Evolutionary conservation across 2,113 vertebrate genomes (phyloP), one percentile per base, ranked within the genome.

Genomic region (Alexandromys fortis): DNA sequence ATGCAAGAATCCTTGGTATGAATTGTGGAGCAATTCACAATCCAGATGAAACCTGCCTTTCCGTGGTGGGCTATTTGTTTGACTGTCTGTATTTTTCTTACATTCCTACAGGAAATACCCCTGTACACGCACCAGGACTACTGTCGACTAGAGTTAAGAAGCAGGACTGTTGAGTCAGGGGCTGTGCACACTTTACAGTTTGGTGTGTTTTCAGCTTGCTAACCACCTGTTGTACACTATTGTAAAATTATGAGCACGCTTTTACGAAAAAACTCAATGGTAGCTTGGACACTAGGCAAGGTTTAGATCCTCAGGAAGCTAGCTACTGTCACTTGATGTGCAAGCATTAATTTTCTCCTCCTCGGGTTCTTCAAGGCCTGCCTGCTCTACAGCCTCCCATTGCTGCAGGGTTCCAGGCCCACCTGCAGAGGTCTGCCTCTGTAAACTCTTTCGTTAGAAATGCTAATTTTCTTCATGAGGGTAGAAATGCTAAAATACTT

Each of bases 361-460:
- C 33, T 78, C 21, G 65, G 4, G 7, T 30, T 78, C 93, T 78
- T 28, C 72, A 5, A 17, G 70, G 10, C 49, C 33, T 82, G 33
- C 19, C 35, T 78, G 2, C 19, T 73, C 35, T 58, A 14, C 6
- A 33, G 17, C n/a, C 13, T 83, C 52, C 38, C 33, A 83, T 83
- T 92, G 12, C 33, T 21, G 3, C 61, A 42, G 89, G 5, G 9
- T 75, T 92, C 72, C 7, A 81, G 83, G 87, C 21, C 61, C 22
- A 17, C 73, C 63, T 72, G 82, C 70, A 14, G 7, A 77, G 38
- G 26, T 11, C 42, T 90, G 19, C 26, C 26, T 94, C 24, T 92
- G 28, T n/a, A 26, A 95, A 96, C 45, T 63, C 38, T 47, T 90
- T 70, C 73, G 65, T 94, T 72, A 72, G 38, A 96, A 90, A 86